These are phyloP conservation scores for Paramuricea clavata DNA, from an alignment of 92 coral and sea anemone genomes.

Conservation along the genomic window DNA sequence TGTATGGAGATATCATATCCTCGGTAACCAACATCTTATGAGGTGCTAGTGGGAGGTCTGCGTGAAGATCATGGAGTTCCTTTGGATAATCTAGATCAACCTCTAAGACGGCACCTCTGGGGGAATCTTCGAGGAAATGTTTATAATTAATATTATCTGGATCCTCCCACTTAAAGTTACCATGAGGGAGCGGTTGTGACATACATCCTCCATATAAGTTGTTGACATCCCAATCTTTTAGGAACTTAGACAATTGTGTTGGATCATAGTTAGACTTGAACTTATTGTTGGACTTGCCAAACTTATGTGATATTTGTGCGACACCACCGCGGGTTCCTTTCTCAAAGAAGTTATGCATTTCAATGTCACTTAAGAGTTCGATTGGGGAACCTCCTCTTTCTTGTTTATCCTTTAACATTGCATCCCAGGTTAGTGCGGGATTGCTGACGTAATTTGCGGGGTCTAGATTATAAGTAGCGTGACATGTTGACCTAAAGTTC, in stretches of 20 bases:
- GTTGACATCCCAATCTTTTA: not conserved
- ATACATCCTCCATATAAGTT: not conserved
- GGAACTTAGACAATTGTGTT: no score
- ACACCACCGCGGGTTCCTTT: not conserved
- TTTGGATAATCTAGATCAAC: no score
- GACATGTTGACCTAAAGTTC: constrained; percentile 5
- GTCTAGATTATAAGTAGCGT: not conserved
- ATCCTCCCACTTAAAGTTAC: not conserved
- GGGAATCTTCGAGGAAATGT: not conserved
- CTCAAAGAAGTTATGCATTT: not conserved
- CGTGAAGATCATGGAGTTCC: not conserved
- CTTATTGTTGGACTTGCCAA: not conserved
- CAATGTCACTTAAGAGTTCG: not conserved
- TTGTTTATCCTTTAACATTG: not conserved
- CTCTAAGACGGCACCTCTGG: not conserved
- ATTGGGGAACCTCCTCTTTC: no score
- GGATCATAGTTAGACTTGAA: not conserved
- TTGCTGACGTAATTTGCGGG: not conserved
- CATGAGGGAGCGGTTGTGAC: not conserved
- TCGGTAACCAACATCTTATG: no score
- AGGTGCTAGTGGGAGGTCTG: constrained; percentile 25
- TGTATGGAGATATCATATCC: no score
- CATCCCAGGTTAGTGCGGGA: not conserved
- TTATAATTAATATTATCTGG: not conserved
- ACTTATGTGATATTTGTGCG: not conserved